Percentiles rank a stretch among this genome's conserved stretches.
Evolutionary conservation across 2,888 invertebrate species (phyloP).

Genomic region (Thalpophila matura): DNA sequence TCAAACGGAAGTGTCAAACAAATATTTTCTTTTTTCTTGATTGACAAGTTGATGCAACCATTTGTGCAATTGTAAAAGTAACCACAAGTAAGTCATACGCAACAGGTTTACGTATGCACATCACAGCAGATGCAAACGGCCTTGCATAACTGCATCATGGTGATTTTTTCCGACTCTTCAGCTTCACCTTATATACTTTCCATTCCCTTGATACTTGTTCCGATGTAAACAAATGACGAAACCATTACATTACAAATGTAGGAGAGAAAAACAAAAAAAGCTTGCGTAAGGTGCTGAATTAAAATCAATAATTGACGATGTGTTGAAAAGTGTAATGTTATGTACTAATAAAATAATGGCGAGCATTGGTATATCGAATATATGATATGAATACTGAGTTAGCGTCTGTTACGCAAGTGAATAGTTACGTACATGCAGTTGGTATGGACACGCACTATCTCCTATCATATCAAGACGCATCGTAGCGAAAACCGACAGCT

Average conservation of each 20-base stretch:
- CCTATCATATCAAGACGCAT: conserved; percentile 83
- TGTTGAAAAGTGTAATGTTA: conserved; percentile 70
- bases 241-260: conserved; percentile 25
- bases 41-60: conserved; percentile 43
- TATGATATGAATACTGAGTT: conserved; percentile 67
- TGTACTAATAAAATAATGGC: conserved; percentile 73
- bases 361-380: conserved; percentile 68
- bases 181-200: conserved; percentile 61
- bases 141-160: conserved; percentile 70
- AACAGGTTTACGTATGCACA: conserved; percentile 80
- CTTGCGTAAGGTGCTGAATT: conserved; percentile 36
- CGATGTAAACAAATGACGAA: conserved; percentile 50
- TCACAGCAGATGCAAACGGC: conserved; percentile 72
- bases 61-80: conserved; percentile 63
- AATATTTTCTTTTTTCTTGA: conserved; percentile 14
- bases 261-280: conserved; percentile 33
- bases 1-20: conserved; percentile 21
- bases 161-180: conserved; percentile 60
- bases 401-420: conserved; percentile 78
- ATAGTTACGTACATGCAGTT: conserved; percentile 75
- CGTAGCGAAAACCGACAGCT: conserved; percentile 81
- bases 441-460: conserved; percentile 84
- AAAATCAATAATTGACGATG: conserved; percentile 33
- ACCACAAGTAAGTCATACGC: conserved; percentile 69
- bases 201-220: conserved; percentile 47